These are phyloP conservation scores for Phymorhynchus buccinoides DNA, from an alignment of 1,140 invertebrate species.

Conservation along the genomic window DNA sequence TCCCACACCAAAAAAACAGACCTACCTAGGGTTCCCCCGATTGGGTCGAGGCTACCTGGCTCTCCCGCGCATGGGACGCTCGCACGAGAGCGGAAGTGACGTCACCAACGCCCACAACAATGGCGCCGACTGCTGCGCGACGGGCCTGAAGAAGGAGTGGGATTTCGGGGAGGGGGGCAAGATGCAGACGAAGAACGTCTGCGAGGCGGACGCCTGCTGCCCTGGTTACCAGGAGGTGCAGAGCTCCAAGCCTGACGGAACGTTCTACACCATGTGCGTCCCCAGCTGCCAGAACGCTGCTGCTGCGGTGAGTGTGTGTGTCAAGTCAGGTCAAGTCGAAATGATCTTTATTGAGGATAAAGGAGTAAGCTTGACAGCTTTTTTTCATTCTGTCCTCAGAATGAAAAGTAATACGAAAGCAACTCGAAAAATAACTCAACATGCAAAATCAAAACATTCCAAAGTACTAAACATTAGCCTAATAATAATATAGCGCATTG, in stretches of 20 bases:
- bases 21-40: slow-evolving; percentile 27
- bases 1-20: too few species aligned
- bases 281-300: background rate
- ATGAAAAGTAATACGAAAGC: too few species aligned
- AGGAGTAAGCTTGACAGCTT: too few species aligned
- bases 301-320: background rate
- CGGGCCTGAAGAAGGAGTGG: slow-evolving; percentile 27
- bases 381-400: too few species aligned
- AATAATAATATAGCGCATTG: too few species aligned
- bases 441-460: too few species aligned
- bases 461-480: too few species aligned
- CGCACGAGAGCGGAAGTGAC: slow-evolving; percentile 8
- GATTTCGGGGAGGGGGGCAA: slow-evolving; percentile 12
- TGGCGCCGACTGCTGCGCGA: background rate
- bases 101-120: background rate
- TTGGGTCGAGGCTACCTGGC: slow-evolving; percentile 30
- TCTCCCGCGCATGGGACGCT: slow-evolving; percentile 20
- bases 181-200: background rate
- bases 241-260: background rate
- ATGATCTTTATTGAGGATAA: too few species aligned
- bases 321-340: too few species aligned
- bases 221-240: background rate
- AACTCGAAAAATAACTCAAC: too few species aligned
- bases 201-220: background rate
- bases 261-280: slow-evolving; percentile 29